phyloP scores from a whole-genome alignment of 2,113 vertebrate species.

The Seriola quinqueradiata region DNA sequence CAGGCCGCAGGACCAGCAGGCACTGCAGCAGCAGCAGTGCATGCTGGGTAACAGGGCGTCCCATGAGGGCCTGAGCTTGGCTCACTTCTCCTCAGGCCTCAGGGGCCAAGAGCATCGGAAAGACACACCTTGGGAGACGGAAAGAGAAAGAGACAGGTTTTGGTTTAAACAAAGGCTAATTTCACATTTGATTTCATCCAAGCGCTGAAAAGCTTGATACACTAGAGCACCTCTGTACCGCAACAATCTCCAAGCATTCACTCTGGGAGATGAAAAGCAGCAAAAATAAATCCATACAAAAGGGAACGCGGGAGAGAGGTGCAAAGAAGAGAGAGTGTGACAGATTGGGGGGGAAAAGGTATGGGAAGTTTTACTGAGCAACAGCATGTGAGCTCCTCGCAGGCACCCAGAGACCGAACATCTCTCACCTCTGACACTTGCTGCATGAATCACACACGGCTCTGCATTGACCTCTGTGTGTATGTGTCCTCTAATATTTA shows the following conservation, averaged over 20 bases:
- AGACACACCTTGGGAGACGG: conserved; percentile 82
- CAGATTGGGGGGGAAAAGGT: neutral
- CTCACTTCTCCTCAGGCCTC: conserved; percentile 85
- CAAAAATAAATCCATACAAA: conserved; percentile 38
- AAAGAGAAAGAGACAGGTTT: conserved; percentile 21
- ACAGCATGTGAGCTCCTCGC: conserved; percentile 32
- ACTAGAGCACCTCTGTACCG: conserved; percentile 5
- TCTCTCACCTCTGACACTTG: conserved; percentile 60
- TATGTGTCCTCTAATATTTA: conserved; percentile 14
- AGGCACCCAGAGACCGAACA: conserved; percentile 32
- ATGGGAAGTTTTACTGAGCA: conserved; percentile 39
- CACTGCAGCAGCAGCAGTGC: conserved; percentile 89
- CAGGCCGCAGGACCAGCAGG: conserved; percentile 82
- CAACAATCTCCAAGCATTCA: conserved; percentile 31
- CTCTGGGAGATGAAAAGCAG: conserved; percentile 34
- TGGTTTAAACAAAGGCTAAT: conserved; percentile 31
- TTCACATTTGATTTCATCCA: conserved; percentile 41
- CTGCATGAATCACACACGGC: conserved; percentile 54
- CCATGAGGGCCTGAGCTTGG: conserved; percentile 81
- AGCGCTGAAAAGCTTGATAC: conserved; percentile 15
- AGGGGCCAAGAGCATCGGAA: conserved; percentile 85
- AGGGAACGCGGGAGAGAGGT: neutral
- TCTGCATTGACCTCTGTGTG: conserved; percentile 27
- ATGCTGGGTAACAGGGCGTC: conserved; percentile 80
- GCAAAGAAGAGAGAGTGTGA: conserved; percentile 24